These are phyloP conservation scores for Odontocerum albicorne DNA, from an alignment of 2,888 invertebrate species.

Conservation along the genomic window DNA sequence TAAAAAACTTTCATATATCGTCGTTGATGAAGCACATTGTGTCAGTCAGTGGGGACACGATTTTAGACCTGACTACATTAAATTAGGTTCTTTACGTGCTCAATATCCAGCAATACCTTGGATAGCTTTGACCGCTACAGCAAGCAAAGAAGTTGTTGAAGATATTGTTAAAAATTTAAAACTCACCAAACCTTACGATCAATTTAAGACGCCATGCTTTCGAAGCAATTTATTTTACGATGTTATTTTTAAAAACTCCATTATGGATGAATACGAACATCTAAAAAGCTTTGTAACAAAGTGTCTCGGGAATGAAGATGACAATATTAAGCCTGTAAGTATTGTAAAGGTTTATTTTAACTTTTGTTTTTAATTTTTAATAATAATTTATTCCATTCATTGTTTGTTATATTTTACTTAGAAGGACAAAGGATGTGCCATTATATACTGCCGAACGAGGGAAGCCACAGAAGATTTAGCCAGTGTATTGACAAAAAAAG, in stretches of 20 bases:
- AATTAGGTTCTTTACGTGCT: conserved; percentile 71
- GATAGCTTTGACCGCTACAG: conserved; percentile 96
- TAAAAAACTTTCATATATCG: conserved; percentile 83
- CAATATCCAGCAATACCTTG: conserved; percentile 73
- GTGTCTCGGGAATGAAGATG: conserved; percentile 63
- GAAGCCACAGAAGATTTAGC: conserved; percentile 89
- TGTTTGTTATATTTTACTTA: conserved; percentile 32
- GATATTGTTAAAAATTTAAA: conserved; percentile 80
- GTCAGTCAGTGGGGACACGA: conserved; percentile 99
- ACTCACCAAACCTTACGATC: conserved; percentile 65
- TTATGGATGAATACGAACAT: conserved; percentile 80
- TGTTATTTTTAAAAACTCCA: conserved; percentile 82
- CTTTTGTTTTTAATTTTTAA: conserved; percentile 1
- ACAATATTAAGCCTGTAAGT: conserved; percentile 54
- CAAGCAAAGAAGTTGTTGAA: conserved; percentile 74
- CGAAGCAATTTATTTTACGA: conserved; percentile 94
- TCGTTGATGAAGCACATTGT: conserved; percentile 98
- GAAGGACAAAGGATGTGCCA: conserved; percentile 69
- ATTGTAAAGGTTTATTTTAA: too few species aligned
- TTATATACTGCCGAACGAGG: conserved; percentile 93
- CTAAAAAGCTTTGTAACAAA: conserved; percentile 72
- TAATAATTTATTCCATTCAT: not conserved
- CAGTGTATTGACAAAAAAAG: conserved; percentile 69
- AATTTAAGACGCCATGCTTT: conserved; percentile 87
- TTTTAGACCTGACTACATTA: conserved; percentile 93